Percentiles rank a stretch among this genome's conserved stretches.
Evolutionary conservation across 30 jellyfish, hydroid and myxozoan genomes (phyloP).

Genomic region (Turritopsis rubra): DNA sequence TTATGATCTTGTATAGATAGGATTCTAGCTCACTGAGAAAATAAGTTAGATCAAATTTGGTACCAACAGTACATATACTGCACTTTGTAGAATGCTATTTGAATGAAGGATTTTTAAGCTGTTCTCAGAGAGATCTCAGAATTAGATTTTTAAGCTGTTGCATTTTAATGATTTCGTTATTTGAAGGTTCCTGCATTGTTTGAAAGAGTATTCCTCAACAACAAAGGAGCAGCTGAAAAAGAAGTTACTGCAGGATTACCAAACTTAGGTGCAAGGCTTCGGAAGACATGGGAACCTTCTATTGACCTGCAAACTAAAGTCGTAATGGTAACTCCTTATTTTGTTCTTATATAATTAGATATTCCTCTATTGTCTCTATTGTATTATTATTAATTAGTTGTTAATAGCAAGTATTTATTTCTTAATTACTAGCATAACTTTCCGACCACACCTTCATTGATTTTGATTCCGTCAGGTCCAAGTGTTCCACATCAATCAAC

Average conservation of each 20-base stretch:
- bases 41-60: too few species aligned
- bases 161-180: neutral
- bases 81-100: too few species aligned
- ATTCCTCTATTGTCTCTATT: neutral
- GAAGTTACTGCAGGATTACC: constrained; percentile 46
- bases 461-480: constrained; percentile 94
- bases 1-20: too few species aligned
- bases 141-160: too few species aligned
- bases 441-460: constrained; percentile 59
- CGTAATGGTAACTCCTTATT: constrained; percentile 22
- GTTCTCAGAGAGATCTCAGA: too few species aligned
- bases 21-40: too few species aligned
- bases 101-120: too few species aligned
- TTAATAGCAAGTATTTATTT: neutral
- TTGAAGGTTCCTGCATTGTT: constrained; percentile 66
- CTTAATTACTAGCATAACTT: constrained; percentile 38
- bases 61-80: neutral
- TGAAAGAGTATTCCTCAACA: constrained; percentile 43
- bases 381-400: neutral
- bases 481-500: constrained; percentile 49
- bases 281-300: constrained; percentile 75
- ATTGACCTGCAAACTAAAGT: constrained; percentile 43
- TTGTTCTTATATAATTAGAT: neutral
- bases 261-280: constrained; percentile 29
- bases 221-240: constrained; percentile 41